A percentile compares a stretch with the other conserved stretches of the same genome.
Conservation (phyloP, 30 jellyfish, hydroid and myxozoan genomes). For the Chironex yamaguchii region DNA sequence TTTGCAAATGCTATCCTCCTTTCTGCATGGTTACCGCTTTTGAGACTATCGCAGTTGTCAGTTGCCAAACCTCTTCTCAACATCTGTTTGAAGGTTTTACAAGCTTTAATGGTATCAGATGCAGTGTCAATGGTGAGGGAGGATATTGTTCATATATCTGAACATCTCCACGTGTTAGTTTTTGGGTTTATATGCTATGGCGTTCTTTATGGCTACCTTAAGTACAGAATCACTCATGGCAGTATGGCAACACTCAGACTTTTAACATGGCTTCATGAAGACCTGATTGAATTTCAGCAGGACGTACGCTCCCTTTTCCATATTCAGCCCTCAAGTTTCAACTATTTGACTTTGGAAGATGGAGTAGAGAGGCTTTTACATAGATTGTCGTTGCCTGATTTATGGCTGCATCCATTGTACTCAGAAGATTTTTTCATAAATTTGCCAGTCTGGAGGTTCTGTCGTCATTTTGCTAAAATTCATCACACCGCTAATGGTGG, state of each 20-base stretch:
- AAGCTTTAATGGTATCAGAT: constrained; percentile 86
- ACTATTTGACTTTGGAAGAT: constrained; percentile 75
- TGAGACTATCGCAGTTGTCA: constrained; percentile 77
- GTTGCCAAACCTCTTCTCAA: constrained; percentile 82
- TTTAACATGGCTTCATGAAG: constrained; percentile 58
- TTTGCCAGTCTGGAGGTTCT: constrained; percentile 72
- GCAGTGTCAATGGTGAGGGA: constrained; percentile 88
- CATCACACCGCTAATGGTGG: background rate
- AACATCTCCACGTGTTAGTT: constrained; percentile 73
- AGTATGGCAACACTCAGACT: constrained; percentile 45
- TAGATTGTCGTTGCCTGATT: constrained; percentile 78
- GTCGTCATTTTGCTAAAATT: constrained; percentile 14
- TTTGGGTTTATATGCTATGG: constrained; percentile 85
- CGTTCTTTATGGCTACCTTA: constrained; percentile 71
- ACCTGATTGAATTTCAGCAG: constrained; percentile 74
- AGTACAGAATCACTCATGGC: constrained; percentile 58
- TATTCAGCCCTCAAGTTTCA: constrained; percentile 75
- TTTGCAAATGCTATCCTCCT: constrained; percentile 72
- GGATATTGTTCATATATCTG: constrained; percentile 78
- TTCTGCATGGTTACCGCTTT: constrained; percentile 83
- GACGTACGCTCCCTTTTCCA: constrained; percentile 54
- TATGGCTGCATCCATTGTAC: constrained; percentile 90
- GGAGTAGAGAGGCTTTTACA: constrained; percentile 81
- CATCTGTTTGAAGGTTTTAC: constrained; percentile 67
- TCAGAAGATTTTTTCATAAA: constrained; percentile 73